A percentile compares a stretch with the other conserved stretches of the same genome.
These are phyloP conservation scores for Astreopora myriophthalma DNA, from an alignment of 64 coral and sea anemone genomes.

Conservation along the genomic window DNA sequence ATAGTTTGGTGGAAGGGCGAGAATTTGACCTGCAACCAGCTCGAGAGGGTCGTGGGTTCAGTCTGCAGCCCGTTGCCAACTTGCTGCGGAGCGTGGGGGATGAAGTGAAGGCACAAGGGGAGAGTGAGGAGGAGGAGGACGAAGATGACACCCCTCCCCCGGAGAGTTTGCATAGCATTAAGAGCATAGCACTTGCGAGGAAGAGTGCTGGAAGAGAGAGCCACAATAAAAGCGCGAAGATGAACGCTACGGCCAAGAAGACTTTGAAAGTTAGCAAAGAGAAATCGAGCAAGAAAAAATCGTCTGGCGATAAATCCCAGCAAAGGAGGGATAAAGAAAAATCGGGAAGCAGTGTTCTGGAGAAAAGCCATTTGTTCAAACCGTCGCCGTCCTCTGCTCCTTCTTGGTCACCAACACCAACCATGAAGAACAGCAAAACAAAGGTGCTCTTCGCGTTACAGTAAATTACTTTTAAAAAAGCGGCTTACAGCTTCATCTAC, in stretches of 20 bases:
- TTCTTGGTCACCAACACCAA: slow-evolving; percentile 92
- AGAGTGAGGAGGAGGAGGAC: neutral
- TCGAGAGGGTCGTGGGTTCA: slow-evolving; percentile 56
- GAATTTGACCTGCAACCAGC: slow-evolving; percentile 47
- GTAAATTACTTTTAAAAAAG: neutral
- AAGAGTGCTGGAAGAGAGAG: slow-evolving; percentile 44
- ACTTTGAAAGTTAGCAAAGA: slow-evolving; percentile 30
- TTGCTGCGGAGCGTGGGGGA: neutral
- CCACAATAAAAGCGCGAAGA: slow-evolving; percentile 25
- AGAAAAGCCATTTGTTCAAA: slow-evolving; percentile 56
- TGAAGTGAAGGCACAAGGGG: neutral
- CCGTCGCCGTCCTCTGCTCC: slow-evolving; percentile 82
- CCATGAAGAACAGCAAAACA: slow-evolving; percentile 68
- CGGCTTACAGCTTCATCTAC: too few species aligned
- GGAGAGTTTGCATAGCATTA: slow-evolving; percentile 91
- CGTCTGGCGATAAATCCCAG: neutral
- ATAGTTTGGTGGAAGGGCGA: neutral
- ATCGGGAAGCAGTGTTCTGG: neutral
- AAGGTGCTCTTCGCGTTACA: slow-evolving; percentile 29
- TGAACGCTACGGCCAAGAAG: slow-evolving; percentile 46
- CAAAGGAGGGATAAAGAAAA: slow-evolving; percentile 41
- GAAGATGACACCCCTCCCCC: slow-evolving; percentile 92
- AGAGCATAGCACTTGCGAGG: slow-evolving; percentile 66
- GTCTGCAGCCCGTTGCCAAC: slow-evolving; percentile 80
- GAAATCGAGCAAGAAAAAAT: neutral